phyloP scores from a whole-genome alignment of 2,113 vertebrate genomes.

The Conger conger region DNA sequence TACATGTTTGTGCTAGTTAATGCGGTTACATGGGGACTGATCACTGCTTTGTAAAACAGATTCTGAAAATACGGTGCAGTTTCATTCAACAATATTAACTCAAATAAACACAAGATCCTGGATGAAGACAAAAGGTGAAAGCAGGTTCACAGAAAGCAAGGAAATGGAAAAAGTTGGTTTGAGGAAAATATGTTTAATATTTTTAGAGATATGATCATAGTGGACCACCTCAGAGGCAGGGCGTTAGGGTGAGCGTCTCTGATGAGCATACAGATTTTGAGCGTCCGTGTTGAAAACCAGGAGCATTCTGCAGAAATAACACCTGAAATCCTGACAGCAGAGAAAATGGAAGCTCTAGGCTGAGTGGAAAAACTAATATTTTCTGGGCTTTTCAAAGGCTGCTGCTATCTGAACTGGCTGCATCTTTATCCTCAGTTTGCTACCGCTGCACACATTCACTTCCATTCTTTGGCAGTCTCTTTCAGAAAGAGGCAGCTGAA shows the following conservation, averaged over 20 bases:
- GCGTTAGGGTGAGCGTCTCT: slow-evolving; percentile 88
- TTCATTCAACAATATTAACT: too few relatives aligned
- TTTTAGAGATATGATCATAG: background rate
- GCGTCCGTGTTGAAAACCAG: slow-evolving; percentile 80
- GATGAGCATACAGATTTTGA: slow-evolving; percentile 79
- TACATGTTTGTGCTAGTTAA: too few relatives aligned
- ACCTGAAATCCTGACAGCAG: slow-evolving; percentile 83
- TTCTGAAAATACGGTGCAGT: too few relatives aligned
- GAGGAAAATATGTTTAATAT: background rate
- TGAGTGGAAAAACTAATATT: background rate
- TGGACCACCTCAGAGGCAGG: slow-evolving; percentile 71
- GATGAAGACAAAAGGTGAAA: background rate
- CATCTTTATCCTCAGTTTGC: slow-evolving; percentile 81
- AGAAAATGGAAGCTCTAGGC: slow-evolving; percentile 53
- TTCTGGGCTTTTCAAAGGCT: slow-evolving; percentile 56
- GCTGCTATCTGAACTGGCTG: slow-evolving; percentile 80
- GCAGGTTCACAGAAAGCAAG: background rate
- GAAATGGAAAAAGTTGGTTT: background rate
- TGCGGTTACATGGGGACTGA: too few relatives aligned
- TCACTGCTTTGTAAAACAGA: too few relatives aligned
- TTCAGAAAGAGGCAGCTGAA: slow-evolving; percentile 76
- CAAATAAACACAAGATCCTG: background rate
- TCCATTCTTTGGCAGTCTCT: slow-evolving; percentile 97
- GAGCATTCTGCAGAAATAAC: slow-evolving; percentile 71
- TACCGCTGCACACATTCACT: slow-evolving; percentile 71